These are phyloP conservation scores for Rhadina sibilatrix DNA, from an alignment of 2,113 vertebrate genomes.

Conservation along the genomic window DNA sequence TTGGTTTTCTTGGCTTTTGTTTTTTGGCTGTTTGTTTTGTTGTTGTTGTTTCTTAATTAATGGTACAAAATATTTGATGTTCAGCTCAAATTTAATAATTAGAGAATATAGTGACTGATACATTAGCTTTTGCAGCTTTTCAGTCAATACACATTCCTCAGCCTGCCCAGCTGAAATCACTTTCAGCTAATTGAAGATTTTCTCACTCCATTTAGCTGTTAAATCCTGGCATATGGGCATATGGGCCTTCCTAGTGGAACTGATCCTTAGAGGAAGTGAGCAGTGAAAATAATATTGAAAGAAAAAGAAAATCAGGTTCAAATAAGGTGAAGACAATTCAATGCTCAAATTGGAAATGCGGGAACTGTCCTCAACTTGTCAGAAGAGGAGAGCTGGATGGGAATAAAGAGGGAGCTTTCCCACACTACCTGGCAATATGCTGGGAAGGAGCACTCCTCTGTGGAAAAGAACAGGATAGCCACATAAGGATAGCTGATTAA, in stretches of 20 bases:
- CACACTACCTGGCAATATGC: not conserved
- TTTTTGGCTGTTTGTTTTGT: not conserved
- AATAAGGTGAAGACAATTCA: not conserved
- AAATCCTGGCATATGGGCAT: conserved; percentile 22
- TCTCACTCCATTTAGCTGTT: conserved; percentile 40
- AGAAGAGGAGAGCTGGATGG: not conserved
- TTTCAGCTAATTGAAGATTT: conserved; percentile 57
- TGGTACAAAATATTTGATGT: not conserved
- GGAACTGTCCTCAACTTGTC: not conserved
- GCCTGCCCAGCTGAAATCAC: not conserved
- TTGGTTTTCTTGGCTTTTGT: not conserved
- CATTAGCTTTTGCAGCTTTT: conserved; percentile 3
- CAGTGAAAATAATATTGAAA: not conserved
- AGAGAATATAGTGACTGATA: not conserved
- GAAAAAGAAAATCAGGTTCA: not conserved
- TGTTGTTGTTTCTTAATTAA: not conserved
- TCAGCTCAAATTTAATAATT: not conserved
- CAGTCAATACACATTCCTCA: not conserved
- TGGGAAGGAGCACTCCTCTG: not conserved
- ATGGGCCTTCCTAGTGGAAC: not conserved
- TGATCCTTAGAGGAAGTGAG: not conserved
- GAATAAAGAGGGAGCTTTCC: not conserved
- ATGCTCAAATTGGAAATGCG: not conserved
- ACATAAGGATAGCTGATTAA: not conserved
- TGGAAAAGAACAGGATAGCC: not conserved